These are phyloP conservation scores for Lithophane socia DNA, from an alignment of 2,888 invertebrate species.

Conservation along the genomic window DNA sequence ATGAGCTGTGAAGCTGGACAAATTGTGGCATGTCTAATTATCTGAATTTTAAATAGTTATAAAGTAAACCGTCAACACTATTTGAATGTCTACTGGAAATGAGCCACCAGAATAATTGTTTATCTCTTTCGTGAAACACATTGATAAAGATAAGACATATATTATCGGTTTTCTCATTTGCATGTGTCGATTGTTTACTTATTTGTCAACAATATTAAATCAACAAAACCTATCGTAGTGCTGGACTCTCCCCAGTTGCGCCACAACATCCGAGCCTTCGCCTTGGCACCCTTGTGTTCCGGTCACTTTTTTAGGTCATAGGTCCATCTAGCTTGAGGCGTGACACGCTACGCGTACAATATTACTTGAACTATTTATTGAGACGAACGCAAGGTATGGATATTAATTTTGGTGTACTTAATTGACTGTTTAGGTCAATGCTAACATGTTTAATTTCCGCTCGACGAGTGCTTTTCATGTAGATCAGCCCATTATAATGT, in stretches of 20 bases:
- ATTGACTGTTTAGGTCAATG: constrained; percentile 10
- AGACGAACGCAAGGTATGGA: background rate
- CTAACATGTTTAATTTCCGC: constrained; percentile 39
- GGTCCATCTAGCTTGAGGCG: too few relatives aligned
- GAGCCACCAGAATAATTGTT: background rate
- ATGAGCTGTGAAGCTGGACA: background rate
- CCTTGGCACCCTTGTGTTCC: background rate
- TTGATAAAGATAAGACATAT: background rate
- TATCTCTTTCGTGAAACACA: background rate
- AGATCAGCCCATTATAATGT: constrained; percentile 50
- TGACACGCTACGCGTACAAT: background rate
- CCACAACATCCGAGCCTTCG: background rate
- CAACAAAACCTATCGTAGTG: background rate
- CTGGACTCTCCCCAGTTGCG: background rate
- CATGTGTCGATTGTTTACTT: background rate
- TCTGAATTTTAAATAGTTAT: background rate
- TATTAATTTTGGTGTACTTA: background rate
- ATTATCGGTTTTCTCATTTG: background rate
- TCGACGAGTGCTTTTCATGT: constrained; percentile 42
- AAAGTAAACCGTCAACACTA: background rate
- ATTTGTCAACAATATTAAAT: background rate
- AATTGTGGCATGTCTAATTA: background rate
- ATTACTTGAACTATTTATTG: background rate
- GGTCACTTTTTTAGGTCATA: background rate
- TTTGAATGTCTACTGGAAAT: background rate